phyloP scores from a whole-genome alignment of 2,888 invertebrate species.

The Calameuta pallipes region DNA sequence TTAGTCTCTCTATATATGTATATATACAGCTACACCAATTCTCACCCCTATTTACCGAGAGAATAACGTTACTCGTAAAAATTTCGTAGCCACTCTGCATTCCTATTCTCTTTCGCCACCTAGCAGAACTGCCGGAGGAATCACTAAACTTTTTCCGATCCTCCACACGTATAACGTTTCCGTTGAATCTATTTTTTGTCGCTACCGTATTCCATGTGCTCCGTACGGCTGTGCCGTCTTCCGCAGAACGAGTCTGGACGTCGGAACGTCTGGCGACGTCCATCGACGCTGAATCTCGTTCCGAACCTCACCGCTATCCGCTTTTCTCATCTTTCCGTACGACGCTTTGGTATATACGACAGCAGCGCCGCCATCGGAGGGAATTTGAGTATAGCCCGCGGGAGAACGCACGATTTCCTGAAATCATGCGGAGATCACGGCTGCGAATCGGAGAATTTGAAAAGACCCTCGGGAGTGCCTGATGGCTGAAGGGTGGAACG shows the following conservation, averaged over 20 bases:
- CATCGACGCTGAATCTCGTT: background rate
- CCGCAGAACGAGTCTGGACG: background rate
- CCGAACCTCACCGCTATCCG: background rate
- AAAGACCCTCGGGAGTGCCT: conserved; percentile 23
- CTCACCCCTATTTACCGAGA: background rate
- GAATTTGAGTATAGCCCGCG: conserved; percentile 1
- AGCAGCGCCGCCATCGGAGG: background rate
- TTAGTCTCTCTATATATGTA: background rate
- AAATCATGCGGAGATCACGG: background rate
- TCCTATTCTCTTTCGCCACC: background rate
- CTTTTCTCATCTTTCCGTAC: background rate
- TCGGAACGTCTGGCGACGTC: background rate
- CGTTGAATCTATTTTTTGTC: background rate
- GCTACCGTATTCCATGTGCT: background rate
- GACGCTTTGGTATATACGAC: background rate
- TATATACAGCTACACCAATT: background rate
- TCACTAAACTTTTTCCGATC: background rate
- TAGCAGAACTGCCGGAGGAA: background rate
- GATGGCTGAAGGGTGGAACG: background rate
- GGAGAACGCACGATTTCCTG: conserved; percentile 6
- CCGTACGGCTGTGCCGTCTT: background rate
- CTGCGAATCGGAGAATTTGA: conserved; percentile 19
- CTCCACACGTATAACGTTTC: background rate
- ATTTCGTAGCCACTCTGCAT: background rate
- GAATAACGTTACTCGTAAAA: background rate